Evolutionary conservation across 2,888 invertebrate species (phyloP), one percentile per base, ranked within the genome.

Genomic region (Linyphia triangularis): DNA sequence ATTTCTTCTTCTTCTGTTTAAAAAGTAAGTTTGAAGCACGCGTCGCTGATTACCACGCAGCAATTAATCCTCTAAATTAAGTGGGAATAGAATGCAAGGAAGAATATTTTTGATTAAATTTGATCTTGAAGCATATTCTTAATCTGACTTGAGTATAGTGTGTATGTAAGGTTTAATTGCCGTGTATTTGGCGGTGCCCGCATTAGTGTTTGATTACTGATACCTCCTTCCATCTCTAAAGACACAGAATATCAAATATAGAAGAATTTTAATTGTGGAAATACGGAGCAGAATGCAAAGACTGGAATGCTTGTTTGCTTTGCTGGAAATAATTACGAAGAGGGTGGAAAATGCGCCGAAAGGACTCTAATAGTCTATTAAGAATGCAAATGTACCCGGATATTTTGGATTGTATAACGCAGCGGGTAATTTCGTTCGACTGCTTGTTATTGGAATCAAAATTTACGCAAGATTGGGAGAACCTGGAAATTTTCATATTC

Each of bases 51-150:
- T 26, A 26, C 24, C 26, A 10, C 16, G 19, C 13, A 24, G 51
- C 57, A 73, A 73, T 73, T 73, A 73, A 73, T 73, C 51, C 43
- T 28, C 72, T 43, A 51, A 73, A 73, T 57, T 26, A 73, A 73
- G 72, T 30, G 72, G 26, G 13, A 19, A 51, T 24, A 7, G 26
- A 26, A 51, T 4, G 19, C 22, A 63, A 24, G 33, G 33, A 40
- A 40, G 40, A 40, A 40, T 2, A n/a, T n/a, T n/a, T n/a, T n/a
- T 16, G 40, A 40, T 40, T 40, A 40, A 9, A 16, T 13, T 40
- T 40, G 40, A 1, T 40, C 40, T n/a, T n/a, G n/a, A n/a, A 40
- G 40, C 40, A 3, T 13, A 3, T n/a, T n/a, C 51, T 51, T 51
- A 1, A 51, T 51, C 51, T 5, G 5, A n/a, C 16, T n/a, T 51